Conservation (phyloP, 92 coral and sea anemone genomes). For the Metridium senile region DNA sequence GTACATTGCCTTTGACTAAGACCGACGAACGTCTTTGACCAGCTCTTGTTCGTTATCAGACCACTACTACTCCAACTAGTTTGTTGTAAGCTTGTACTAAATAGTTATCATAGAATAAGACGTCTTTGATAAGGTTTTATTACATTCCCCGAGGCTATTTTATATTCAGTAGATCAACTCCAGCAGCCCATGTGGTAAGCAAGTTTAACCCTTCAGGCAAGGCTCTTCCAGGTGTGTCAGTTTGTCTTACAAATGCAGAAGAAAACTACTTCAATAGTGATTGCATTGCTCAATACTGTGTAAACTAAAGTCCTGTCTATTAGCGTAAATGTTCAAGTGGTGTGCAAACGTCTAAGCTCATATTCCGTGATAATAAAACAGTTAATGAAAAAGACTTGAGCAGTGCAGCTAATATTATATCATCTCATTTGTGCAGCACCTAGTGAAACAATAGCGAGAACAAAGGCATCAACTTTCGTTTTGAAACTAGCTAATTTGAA, state of each 20-base stretch:
- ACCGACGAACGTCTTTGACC: no score
- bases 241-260: not conserved
- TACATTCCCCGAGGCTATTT: not conserved
- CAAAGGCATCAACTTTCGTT: not conserved
- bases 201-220: not conserved
- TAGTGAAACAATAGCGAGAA: not conserved
- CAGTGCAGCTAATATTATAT: not conserved
- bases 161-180: not conserved
- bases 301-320: not conserved
- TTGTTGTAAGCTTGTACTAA: not conserved
- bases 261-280: not conserved
- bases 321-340: not conserved
- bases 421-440: not conserved
- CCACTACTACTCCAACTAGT: no score
- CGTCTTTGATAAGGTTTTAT: not conserved
- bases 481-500: not conserved
- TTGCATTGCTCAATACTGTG: not conserved
- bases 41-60: no score
- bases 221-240: conserved; percentile 13
- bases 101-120: not conserved
- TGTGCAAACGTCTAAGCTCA: not conserved
- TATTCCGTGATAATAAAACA: not conserved
- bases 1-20: no score
- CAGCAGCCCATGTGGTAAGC: conserved; percentile 2
- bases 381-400: not conserved